These are phyloP conservation scores for Aradus depressus DNA, from an alignment of 2,888 invertebrate species.

Conservation along the genomic window DNA sequence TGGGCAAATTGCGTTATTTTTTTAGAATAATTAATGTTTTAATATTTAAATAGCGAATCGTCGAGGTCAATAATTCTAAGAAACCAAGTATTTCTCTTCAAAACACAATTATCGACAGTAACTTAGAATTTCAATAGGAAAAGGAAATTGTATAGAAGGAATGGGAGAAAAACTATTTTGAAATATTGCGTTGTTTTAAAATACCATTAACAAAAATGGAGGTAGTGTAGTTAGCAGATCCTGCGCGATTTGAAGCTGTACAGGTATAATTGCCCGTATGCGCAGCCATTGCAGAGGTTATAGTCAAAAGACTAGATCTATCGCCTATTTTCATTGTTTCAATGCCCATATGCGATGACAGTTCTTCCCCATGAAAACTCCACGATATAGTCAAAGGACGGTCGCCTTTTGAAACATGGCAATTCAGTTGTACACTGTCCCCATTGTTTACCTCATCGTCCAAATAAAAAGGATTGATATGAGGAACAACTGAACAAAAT, in stretches of 20 bases:
- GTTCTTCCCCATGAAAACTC: conserved; percentile 38
- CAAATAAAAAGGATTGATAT: conserved; percentile 48
- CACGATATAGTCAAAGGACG: conserved; percentile 59
- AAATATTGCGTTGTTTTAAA: too few relatives aligned
- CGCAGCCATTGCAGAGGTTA: conserved; percentile 48
- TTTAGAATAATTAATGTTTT: too few relatives aligned
- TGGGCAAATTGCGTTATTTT: too few relatives aligned
- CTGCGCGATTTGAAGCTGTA: conserved; percentile 46
- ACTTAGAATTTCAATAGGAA: too few relatives aligned
- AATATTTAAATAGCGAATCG: too few relatives aligned
- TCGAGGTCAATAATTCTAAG: too few relatives aligned
- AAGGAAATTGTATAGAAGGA: too few relatives aligned
- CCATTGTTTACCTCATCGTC: conserved; percentile 50
- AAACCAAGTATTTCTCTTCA: too few relatives aligned
- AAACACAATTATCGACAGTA: too few relatives aligned
- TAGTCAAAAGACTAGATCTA: conserved; percentile 48
- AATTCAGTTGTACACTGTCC: conserved; percentile 49
- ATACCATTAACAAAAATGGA: conserved; percentile 63
- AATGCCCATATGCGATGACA: conserved; percentile 34
- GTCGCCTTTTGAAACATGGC: conserved; percentile 55
- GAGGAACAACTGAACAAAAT: conserved; percentile 56
- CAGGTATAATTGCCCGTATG: conserved; percentile 45
- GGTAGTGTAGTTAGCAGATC: conserved; percentile 52
- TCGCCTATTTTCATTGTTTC: conserved; percentile 53
- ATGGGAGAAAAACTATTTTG: too few relatives aligned